Conservation (phyloP, 2,113 vertebrate genomes). For the Alces alces region DNA sequence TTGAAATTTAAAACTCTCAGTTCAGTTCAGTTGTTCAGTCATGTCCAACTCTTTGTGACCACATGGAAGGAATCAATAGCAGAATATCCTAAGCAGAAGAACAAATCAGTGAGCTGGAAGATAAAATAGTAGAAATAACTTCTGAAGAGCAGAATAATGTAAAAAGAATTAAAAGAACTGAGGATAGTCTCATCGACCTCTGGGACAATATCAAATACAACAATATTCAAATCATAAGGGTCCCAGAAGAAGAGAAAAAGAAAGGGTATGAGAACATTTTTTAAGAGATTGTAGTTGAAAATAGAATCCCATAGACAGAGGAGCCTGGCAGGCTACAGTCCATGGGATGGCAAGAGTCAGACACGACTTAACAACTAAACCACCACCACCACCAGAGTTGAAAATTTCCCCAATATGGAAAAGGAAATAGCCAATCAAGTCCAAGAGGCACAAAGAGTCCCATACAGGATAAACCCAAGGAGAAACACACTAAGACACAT, state of each 20-base stretch:
- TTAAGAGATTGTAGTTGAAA: neutral
- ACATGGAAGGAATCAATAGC: neutral
- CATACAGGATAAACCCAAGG: neutral
- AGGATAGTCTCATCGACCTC: neutral
- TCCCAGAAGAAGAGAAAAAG: neutral
- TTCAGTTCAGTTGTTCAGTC: neutral
- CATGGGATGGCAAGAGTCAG: neutral
- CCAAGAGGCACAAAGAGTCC: neutral
- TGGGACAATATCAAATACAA: neutral
- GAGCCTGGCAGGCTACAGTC: neutral
- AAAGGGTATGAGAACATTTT: neutral
- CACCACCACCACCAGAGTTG: neutral
- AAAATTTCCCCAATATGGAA: neutral
- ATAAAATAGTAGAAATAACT: neutral
- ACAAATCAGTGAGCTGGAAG: neutral
- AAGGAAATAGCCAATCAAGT: neutral
- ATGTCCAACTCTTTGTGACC: neutral
- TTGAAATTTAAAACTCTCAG: neutral
- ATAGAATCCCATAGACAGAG: neutral
- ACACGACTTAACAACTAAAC: accelerated
- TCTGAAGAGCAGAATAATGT: neutral
- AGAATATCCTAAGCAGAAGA: neutral
- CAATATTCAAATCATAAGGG: neutral
- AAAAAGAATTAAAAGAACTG: neutral
- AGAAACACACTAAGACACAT: neutral